A percentile compares a stretch with the other conserved stretches of the same genome.
phyloP scores from a whole-genome alignment of 2,113 vertebrate genomes.

The Eonycteris spelaea region DNA sequence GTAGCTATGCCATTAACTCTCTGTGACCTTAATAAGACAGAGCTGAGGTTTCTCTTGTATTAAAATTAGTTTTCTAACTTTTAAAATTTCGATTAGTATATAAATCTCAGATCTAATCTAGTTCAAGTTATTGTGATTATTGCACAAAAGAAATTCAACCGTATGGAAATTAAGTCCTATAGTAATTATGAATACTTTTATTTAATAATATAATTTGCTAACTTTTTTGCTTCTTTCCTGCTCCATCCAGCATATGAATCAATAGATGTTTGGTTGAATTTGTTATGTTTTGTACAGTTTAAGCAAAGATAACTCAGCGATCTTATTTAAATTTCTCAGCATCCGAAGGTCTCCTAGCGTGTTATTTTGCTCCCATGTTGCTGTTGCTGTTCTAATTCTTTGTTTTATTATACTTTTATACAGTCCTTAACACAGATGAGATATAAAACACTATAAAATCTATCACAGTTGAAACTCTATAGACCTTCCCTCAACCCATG shows the following conservation, averaged over 20 bases:
- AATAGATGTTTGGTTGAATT: background rate
- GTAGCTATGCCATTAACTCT: background rate
- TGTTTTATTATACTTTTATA: conserved; percentile 46
- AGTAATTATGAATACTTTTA: background rate
- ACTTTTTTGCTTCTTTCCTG: background rate
- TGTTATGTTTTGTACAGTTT: background rate
- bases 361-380: conserved; percentile 47
- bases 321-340: conserved; percentile 53
- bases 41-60: conserved; percentile 3
- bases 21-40: background rate
- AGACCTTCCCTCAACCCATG: conserved; percentile 61
- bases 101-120: background rate
- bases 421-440: conserved; percentile 58
- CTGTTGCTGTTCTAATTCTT: conserved; percentile 54
- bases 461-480: conserved; percentile 67
- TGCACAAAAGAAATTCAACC: background rate
- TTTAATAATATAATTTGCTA: background rate
- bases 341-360: background rate
- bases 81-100: background rate
- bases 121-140: background rate
- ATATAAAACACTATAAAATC: conserved; percentile 44
- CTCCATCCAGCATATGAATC: background rate
- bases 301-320: conserved; percentile 1
- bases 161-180: background rate
- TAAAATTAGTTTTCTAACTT: conserved; percentile 26